Conservation (phyloP, 2,888 invertebrate species). For the Aphidius colemani region DNA sequence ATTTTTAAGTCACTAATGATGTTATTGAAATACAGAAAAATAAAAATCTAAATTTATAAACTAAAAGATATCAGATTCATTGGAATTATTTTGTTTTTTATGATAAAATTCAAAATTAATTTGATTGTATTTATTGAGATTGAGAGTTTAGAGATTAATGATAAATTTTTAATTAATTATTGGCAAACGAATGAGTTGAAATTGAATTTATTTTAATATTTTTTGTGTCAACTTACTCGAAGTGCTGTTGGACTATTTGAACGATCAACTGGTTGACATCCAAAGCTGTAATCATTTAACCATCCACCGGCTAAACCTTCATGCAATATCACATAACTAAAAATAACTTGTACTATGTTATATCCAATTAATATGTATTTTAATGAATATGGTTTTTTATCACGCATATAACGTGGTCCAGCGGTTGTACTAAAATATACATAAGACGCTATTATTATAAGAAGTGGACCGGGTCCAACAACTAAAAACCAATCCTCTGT, state of each 20-base stretch:
- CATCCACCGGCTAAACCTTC: slow-evolving; percentile 60
- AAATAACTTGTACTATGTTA: slow-evolving; percentile 84
- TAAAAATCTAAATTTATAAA: background rate
- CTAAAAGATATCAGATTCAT: too few relatives aligned
- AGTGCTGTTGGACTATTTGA: slow-evolving; percentile 65
- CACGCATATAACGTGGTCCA: slow-evolving; percentile 86
- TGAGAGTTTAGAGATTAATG: background rate
- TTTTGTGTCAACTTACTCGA: slow-evolving; percentile 63
- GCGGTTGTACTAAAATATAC: slow-evolving; percentile 73
- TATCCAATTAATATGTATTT: slow-evolving; percentile 79
- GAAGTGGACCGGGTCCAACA: slow-evolving; percentile 69
- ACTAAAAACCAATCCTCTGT: slow-evolving; percentile 77
- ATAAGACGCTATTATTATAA: slow-evolving; percentile 71
- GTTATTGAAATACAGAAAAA: too few relatives aligned
- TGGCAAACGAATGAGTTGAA: background rate
- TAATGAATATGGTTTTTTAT: slow-evolving; percentile 81
- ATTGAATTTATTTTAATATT: too few relatives aligned
- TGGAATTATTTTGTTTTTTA: too few relatives aligned
- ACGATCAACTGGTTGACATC: slow-evolving; percentile 76
- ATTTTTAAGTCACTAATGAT: too few relatives aligned
- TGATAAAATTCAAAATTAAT: background rate
- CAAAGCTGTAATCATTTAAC: slow-evolving; percentile 68
- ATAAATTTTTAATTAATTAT: background rate
- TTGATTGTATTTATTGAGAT: background rate
- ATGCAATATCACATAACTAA: slow-evolving; percentile 78